Conservation (phyloP, 2,113 vertebrate genomes). For the Blennius ocellaris region DNA sequence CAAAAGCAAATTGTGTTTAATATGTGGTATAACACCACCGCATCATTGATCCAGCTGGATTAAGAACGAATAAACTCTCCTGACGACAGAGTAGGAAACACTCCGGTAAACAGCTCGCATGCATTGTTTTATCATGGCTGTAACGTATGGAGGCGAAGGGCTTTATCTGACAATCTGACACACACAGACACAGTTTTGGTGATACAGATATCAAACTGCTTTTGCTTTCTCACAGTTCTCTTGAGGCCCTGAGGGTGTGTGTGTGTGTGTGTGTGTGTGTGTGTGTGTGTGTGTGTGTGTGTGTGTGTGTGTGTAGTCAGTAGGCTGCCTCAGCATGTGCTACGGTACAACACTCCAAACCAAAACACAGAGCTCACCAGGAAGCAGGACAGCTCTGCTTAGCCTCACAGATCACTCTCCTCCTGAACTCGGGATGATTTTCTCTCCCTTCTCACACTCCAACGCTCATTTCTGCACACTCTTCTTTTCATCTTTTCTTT, state of each 20-base stretch:
- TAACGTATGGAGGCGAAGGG: constrained; percentile 2
- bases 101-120: background rate
- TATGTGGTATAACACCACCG: no score
- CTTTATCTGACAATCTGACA: background rate
- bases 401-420: constrained; percentile 58
- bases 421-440: constrained; percentile 16
- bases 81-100: no score
- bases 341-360: constrained; percentile 64
- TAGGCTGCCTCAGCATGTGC: constrained; percentile 61
- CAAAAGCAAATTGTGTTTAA: no score
- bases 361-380: constrained; percentile 52
- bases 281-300: constrained; percentile 5
- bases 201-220: background rate
- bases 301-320: constrained; percentile 7
- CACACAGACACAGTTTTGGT: background rate
- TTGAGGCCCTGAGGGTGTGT: background rate
- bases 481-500: background rate
- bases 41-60: no score
- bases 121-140: background rate
- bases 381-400: constrained; percentile 45
- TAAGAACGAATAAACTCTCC: no score
- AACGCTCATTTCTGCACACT: background rate
- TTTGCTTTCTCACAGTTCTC: constrained; percentile 46
- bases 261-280: no score
- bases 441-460: background rate